These are phyloP conservation scores for Phrynocephalus forsythii DNA, from an alignment of 2,797 vertebrate genomes.

Conservation along the genomic window DNA sequence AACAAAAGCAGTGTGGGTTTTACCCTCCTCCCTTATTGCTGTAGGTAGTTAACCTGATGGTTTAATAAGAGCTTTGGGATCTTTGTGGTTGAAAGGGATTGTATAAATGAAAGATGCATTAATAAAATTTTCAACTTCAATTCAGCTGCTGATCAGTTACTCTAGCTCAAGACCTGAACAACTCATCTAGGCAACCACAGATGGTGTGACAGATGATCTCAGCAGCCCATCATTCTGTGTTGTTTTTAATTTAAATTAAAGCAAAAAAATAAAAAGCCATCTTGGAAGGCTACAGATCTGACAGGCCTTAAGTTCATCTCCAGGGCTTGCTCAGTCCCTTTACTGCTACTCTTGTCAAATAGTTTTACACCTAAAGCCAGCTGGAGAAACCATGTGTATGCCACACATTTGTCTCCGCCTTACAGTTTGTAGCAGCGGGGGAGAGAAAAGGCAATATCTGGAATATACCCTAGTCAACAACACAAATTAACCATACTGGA, in stretches of 20 bases:
- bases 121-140: slow-evolving; percentile 72
- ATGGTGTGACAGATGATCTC: slow-evolving; percentile 78
- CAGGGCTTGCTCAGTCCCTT: slow-evolving; percentile 66
- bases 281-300: slow-evolving; percentile 66
- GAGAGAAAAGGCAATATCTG: slow-evolving; percentile 48
- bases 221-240: slow-evolving; percentile 69
- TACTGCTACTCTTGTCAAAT: slow-evolving; percentile 73
- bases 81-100: slow-evolving; percentile 71
- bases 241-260: slow-evolving; percentile 74
- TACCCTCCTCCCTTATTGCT: slow-evolving; percentile 10
- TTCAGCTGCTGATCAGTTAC: slow-evolving; percentile 67
- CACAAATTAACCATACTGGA: slow-evolving; percentile 29
- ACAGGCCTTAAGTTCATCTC: slow-evolving; percentile 72
- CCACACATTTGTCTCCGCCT: slow-evolving; percentile 71
- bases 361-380: slow-evolving; percentile 72
- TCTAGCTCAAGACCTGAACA: slow-evolving; percentile 71
- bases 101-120: slow-evolving; percentile 75
- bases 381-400: slow-evolving; percentile 65
- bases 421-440: slow-evolving; percentile 59
- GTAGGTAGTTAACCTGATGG: slow-evolving; percentile 57
- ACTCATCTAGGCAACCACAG: slow-evolving; percentile 73
- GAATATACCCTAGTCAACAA: slow-evolving; percentile 37
- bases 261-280: slow-evolving; percentile 68
- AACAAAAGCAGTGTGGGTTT: slow-evolving; percentile 26
- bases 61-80: slow-evolving; percentile 71